These are phyloP conservation scores for Strix aluco DNA, from an alignment of 2,113 vertebrate species.

Conservation along the genomic window DNA sequence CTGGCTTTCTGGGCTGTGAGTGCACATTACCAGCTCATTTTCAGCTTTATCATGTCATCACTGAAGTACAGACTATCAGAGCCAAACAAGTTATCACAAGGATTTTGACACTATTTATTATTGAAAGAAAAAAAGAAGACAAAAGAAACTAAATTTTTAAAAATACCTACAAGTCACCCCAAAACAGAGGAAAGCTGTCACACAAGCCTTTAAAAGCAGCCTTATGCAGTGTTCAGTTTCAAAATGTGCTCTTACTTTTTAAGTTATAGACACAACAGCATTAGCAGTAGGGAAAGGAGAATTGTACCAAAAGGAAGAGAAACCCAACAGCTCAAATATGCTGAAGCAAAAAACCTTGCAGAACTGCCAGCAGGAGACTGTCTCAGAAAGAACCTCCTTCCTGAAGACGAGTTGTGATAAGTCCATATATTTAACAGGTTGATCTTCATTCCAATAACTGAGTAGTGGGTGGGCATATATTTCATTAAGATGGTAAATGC, in stretches of 20 bases:
- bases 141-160: not conserved
- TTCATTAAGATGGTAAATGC: slow-evolving; percentile 31
- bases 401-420: not conserved
- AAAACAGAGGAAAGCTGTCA: not conserved
- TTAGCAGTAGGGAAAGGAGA: not conserved
- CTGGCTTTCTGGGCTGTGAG: not conserved
- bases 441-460: not conserved
- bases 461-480: not conserved
- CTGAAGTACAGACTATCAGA: not conserved
- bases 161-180: not conserved
- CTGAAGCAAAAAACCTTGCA: not conserved
- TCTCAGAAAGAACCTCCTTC: not conserved
- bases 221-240: not conserved
- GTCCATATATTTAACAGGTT: not conserved
- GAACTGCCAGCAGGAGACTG: not conserved
- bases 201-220: not conserved
- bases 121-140: not conserved
- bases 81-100: not conserved
- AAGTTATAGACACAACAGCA: not conserved
- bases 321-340: not conserved
- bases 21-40: fast-evolving
- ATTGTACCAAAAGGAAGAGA: not conserved
- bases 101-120: not conserved
- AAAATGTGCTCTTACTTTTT: not conserved
- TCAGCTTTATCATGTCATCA: not conserved